These are phyloP conservation scores for Pantherophis alleghaniensis DNA, from an alignment of 2,797 vertebrate genomes.

Conservation along the genomic window DNA sequence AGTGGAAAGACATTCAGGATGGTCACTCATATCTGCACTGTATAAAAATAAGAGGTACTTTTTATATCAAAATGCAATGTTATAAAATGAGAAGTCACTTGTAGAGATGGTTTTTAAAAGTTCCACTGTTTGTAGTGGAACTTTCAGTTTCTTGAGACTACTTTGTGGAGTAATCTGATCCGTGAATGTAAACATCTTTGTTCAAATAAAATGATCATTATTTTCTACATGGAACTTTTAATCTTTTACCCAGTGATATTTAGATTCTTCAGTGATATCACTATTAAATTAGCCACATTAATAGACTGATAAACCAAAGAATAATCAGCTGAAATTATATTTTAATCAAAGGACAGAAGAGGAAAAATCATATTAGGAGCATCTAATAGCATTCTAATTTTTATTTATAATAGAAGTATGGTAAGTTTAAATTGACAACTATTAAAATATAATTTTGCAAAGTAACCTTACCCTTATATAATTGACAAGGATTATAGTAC, in stretches of 20 bases:
- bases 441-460: conserved; percentile 33
- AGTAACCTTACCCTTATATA: conserved; percentile 12
- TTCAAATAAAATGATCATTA: conserved; percentile 8
- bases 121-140: not conserved
- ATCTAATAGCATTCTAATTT: conserved; percentile 23
- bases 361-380: conserved; percentile 26
- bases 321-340: conserved; percentile 21
- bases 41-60: not conserved
- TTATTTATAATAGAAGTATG: conserved; percentile 10
- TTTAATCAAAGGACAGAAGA: conserved; percentile 36
- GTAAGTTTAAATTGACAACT: conserved; percentile 19
- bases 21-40: not conserved
- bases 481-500: conserved; percentile 15
- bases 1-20: not conserved
- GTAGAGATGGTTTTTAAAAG: not conserved
- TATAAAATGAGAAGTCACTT: not conserved
- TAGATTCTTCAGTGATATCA: conserved; percentile 10
- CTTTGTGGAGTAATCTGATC: not conserved
- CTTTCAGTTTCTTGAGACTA: not conserved
- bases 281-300: conserved; percentile 32
- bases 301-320: conserved; percentile 25
- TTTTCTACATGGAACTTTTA: conserved; percentile 21
- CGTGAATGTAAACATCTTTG: conserved; percentile 11
- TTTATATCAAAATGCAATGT: not conserved
- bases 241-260: conserved; percentile 7